Evolutionary conservation across 2,113 vertebrate genomes (phyloP).

Genomic region (Sarotherodon lohbergeri): DNA sequence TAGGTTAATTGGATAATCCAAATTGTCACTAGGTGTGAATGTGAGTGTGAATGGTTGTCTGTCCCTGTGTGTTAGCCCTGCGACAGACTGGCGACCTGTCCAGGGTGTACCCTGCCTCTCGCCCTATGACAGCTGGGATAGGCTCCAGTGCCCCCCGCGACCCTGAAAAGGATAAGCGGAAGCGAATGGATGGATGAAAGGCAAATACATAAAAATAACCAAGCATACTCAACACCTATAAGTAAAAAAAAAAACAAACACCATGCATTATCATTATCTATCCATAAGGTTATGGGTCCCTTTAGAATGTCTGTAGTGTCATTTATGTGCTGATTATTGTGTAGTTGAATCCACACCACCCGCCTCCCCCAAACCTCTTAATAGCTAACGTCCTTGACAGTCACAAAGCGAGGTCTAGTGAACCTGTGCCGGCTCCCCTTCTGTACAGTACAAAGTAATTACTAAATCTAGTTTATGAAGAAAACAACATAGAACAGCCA

Average conservation of each 20-base stretch:
- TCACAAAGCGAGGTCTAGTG: background rate
- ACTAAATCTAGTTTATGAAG: background rate
- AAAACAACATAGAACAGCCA: background rate
- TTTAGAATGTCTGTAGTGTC: background rate
- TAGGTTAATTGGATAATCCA: no score
- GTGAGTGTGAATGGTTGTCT: no score
- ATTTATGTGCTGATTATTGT: background rate
- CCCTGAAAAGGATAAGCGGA: no score
- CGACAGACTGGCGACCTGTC: no score
- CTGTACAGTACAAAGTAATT: background rate
- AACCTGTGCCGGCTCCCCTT: background rate
- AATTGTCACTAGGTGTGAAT: no score
- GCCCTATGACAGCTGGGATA: no score
- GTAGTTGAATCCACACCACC: background rate
- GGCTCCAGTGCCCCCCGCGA: no score
- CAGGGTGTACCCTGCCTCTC: no score
- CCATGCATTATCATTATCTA: background rate
- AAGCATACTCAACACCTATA: background rate
- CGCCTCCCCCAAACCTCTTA: background rate
- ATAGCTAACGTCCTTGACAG: background rate
- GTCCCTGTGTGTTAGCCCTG: no score
- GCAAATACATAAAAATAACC: background rate
- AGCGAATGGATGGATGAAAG: background rate
- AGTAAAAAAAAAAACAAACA: background rate
- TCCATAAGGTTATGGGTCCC: rapidly evolving